Conservation (phyloP, 2,888 invertebrate genomes). For the Drosophila nigricruria region DNA sequence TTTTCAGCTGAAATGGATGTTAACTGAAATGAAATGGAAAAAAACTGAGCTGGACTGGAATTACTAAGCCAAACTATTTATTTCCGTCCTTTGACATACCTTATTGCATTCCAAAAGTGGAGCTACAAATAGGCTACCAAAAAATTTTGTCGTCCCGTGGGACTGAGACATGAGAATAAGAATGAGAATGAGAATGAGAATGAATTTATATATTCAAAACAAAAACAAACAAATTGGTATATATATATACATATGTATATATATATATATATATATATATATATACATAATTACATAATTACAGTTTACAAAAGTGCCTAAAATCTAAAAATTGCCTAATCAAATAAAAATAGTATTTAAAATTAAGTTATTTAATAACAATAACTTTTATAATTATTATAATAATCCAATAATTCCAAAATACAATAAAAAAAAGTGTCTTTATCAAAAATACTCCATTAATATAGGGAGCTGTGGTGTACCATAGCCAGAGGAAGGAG, state of each 20-base stretch:
- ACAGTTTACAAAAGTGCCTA: constrained; percentile 18
- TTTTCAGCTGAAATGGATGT: constrained; percentile 19
- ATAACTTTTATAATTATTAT: constrained; percentile 9
- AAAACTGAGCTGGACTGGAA: constrained; percentile 23
- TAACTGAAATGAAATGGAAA: not conserved
- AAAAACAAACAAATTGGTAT: not conserved
- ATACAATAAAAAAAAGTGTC: constrained; percentile 20
- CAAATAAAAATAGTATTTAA: constrained; percentile 21
- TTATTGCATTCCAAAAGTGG: constrained; percentile 5
- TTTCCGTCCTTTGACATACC: constrained; percentile 33
- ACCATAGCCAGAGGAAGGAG: constrained; percentile 43
- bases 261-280: constrained; percentile 3
- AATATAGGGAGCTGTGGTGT: constrained; percentile 51
- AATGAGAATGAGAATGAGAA: constrained; percentile 8
- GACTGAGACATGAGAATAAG: not conserved
- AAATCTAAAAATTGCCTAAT: constrained; percentile 68
- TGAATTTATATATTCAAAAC: constrained; percentile 1
- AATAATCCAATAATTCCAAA: not conserved
- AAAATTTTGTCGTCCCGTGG: not conserved
- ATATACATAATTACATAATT: too few relatives aligned
- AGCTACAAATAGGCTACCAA: not conserved
- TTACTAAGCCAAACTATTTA: constrained; percentile 6
- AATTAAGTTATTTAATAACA: constrained; percentile 16
- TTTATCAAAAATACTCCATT: constrained; percentile 26
- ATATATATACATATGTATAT: constrained; percentile 1